Base-by-base conservation (phyloP, 2,888 invertebrate species). In the Leucophenga montana region DNA sequence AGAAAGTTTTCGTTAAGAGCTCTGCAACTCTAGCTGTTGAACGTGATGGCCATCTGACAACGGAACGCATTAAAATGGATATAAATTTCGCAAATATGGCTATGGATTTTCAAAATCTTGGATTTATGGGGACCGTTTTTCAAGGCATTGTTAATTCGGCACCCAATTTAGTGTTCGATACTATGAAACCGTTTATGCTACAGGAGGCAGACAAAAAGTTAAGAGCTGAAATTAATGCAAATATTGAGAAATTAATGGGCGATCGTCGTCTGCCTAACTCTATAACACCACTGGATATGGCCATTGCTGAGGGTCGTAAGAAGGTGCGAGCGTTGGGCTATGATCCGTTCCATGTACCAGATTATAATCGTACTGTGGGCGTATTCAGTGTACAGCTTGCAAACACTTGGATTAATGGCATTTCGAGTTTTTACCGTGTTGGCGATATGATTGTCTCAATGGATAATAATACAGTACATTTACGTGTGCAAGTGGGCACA, bases 251-350 rank as follows among this genome's bases (percentile, higher is more conserved):
- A 78, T 84, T 94, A 14, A 92, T 94, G 14, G 91, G 91, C 0
- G 91, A 91, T 68, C 92, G 94, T 80, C 92, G 92, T 70, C 93
- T 96, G 81, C 95, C 95, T 0, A 95, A 95, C 86, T 95, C 95
- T 0, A 94, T 96, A 78, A 93, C 95, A 14, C 96, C 96, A 0
- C 90, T 96, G 71, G 96, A 97, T 84, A 94, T 95, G 91, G 92
- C 94, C 2, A 91, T 97, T 53, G 92, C 94, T 0, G 94, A 95
- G 82, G 91, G 92, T 0, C 90, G 95, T 11, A 93, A 92, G 77
- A 91, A 92, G 82, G 93, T 96, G 0, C 89, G 91, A 1, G 86
- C 90, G 22, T 85, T 87, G 79, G 88, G 93, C 1, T 92, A 92
- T 80, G 97, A 97, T 88, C 97, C 97, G 0, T 94, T 92, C 77